Percentiles rank a stretch among this genome's conserved stretches.
Evolutionary conservation across 2,888 invertebrate species (phyloP).

Genomic region (Xylota segnis): DNA sequence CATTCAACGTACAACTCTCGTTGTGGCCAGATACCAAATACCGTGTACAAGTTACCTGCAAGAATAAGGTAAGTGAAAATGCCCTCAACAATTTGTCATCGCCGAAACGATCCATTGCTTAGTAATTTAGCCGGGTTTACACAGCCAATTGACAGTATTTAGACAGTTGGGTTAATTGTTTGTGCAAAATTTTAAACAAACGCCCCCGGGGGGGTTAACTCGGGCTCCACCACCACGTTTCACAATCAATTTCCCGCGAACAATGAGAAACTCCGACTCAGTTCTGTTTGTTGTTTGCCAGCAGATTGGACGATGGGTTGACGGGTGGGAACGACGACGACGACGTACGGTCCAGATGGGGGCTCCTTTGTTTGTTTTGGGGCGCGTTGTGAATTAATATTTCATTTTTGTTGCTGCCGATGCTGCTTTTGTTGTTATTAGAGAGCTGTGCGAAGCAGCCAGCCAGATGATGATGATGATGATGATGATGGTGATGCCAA

Average conservation of each 20-base stretch:
- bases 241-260: constrained; percentile 66
- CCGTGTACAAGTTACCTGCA: constrained; percentile 84
- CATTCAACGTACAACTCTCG: constrained; percentile 83
- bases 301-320: background rate
- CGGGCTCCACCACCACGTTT: constrained; percentile 37
- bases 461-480: constrained; percentile 53
- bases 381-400: constrained; percentile 63
- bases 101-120: constrained; percentile 8
- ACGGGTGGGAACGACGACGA: background rate
- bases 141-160: constrained; percentile 66
- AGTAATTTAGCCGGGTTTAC: constrained; percentile 22
- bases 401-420: constrained; percentile 65
- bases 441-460: constrained; percentile 26
- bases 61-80: constrained; percentile 82
- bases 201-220: constrained; percentile 45
- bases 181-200: constrained; percentile 69
- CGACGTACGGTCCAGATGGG: constrained; percentile 12
- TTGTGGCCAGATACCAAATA: constrained; percentile 84
- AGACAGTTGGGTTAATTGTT: constrained; percentile 70
- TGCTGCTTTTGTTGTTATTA: constrained; percentile 48
- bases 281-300: constrained; percentile 42
- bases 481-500: constrained; percentile 26
- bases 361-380: constrained; percentile 64
- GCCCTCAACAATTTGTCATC: background rate
- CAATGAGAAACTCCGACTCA: constrained; percentile 44